These are phyloP conservation scores for Equus quagga DNA, from an alignment of 2,113 vertebrate species.

Conservation along the genomic window DNA sequence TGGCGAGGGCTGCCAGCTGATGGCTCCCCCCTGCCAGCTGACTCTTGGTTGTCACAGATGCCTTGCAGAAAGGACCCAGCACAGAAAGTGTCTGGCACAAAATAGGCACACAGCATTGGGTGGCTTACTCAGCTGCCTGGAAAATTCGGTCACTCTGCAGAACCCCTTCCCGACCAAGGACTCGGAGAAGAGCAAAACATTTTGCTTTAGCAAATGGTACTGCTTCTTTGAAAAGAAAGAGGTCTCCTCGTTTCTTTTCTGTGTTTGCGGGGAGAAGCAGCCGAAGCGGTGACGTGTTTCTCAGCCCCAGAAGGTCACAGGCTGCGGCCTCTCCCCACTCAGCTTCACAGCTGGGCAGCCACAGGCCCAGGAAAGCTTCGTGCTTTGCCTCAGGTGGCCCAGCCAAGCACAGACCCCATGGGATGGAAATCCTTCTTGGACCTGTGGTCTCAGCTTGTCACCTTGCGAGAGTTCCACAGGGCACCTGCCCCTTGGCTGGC, in stretches of 20 bases:
- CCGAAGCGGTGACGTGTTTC: neutral
- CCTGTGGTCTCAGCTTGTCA: neutral
- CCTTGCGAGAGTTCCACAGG: fast-evolving
- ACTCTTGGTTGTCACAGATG: neutral
- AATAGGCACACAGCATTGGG: fast-evolving
- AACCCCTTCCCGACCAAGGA: neutral
- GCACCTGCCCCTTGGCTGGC: too few relatives aligned
- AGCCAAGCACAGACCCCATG: neutral
- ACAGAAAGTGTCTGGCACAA: neutral
- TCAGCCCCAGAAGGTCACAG: neutral
- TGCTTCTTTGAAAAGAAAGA: neutral
- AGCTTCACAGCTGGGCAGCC: neutral
- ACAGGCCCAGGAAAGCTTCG: neutral
- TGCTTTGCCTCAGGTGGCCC: fast-evolving
- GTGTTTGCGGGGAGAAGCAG: neutral
- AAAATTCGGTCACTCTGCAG: neutral
- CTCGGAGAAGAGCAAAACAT: neutral
- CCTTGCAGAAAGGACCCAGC: neutral
- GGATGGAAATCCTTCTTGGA: neutral
- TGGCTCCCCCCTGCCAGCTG: too few relatives aligned
- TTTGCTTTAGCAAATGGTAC: neutral
- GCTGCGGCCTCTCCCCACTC: neutral
- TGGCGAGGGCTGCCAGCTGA: neutral
- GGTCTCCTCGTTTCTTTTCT: neutral
- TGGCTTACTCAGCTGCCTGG: neutral